Percentiles rank a stretch among this genome's conserved stretches.
Conservation (phyloP, 2,113 vertebrate species). For the Otus sunia region DNA sequence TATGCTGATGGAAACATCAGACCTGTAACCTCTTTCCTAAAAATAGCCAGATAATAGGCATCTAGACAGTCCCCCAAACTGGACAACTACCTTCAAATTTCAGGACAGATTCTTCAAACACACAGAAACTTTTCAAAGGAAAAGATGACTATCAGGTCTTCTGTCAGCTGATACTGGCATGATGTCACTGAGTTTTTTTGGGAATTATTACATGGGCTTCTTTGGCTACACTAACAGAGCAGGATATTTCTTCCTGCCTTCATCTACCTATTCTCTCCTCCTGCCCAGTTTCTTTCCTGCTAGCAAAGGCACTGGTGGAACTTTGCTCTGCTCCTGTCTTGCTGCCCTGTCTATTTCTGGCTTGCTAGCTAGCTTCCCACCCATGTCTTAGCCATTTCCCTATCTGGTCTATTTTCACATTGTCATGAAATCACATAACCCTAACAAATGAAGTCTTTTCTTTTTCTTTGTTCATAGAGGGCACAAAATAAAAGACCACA, state of each 20-base stretch:
- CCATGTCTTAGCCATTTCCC: neutral
- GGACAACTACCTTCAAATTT: neutral
- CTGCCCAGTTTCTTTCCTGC: neutral
- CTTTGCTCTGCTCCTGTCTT: neutral
- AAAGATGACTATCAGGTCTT: neutral
- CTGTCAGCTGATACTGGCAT: neutral
- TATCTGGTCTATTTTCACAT: neutral
- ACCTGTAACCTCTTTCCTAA: neutral
- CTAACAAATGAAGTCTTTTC: neutral
- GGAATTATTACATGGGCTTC: neutral
- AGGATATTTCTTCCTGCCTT: neutral
- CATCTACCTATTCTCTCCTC: neutral
- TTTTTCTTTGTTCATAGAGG: neutral
- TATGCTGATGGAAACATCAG: fast-evolving
- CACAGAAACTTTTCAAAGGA: neutral
- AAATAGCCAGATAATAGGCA: neutral
- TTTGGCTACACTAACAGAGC: neutral
- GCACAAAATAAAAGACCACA: neutral
- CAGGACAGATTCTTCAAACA: neutral
- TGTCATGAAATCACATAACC: neutral
- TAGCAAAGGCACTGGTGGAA: neutral
- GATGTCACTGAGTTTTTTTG: fast-evolving
- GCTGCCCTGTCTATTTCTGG: neutral
- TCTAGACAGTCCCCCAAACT: neutral
- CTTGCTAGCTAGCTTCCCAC: neutral